These are phyloP conservation scores for Phenacoccus solenopsis DNA, from an alignment of 1,140 invertebrate genomes.

Conservation along the genomic window DNA sequence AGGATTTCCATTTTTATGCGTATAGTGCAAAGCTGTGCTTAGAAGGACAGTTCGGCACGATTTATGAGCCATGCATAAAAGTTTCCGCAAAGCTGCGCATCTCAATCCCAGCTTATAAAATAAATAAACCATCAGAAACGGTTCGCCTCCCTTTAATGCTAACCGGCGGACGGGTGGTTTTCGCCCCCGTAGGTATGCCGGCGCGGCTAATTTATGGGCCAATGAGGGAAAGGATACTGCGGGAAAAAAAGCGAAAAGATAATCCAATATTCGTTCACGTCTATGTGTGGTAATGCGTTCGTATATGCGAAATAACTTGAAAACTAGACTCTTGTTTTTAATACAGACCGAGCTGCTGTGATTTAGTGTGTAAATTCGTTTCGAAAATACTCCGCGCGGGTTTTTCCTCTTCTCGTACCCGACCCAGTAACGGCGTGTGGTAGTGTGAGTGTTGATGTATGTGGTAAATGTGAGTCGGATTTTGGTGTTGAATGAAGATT, in stretches of 20 bases:
- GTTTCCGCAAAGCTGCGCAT: constrained; percentile 16
- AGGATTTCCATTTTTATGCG: constrained; percentile 16
- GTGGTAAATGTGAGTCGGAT: too few relatives aligned
- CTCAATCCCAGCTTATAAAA: constrained; percentile 15
- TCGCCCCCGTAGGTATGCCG: constrained; percentile 8
- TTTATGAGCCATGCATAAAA: constrained; percentile 18
- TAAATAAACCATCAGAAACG: constrained; percentile 18
- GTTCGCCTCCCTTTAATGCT: constrained; percentile 4
- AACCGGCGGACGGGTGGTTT: constrained; percentile 5
- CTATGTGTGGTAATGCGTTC: too few relatives aligned
- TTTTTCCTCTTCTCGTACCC: too few relatives aligned
- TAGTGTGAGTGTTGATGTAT: too few relatives aligned
- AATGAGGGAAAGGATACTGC: constrained; percentile 7
- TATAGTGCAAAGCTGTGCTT: constrained; percentile 17
- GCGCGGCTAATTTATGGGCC: constrained; percentile 9
- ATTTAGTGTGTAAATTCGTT: neutral
- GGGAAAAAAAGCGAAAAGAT: neutral
- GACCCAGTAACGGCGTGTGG: too few relatives aligned
- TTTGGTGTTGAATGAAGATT: too few relatives aligned
- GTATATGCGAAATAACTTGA: neutral
- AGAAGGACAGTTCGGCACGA: constrained; percentile 15
- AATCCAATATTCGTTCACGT: constrained; percentile 1
- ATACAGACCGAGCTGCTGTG: neutral
- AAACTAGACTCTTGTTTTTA: constrained; percentile 3
- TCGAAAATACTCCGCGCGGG: too few relatives aligned